Evolutionary conservation across 1,140 invertebrate species (phyloP), one percentile per base, ranked within the genome.

Genomic region (Aphidius gifuensis): DNA sequence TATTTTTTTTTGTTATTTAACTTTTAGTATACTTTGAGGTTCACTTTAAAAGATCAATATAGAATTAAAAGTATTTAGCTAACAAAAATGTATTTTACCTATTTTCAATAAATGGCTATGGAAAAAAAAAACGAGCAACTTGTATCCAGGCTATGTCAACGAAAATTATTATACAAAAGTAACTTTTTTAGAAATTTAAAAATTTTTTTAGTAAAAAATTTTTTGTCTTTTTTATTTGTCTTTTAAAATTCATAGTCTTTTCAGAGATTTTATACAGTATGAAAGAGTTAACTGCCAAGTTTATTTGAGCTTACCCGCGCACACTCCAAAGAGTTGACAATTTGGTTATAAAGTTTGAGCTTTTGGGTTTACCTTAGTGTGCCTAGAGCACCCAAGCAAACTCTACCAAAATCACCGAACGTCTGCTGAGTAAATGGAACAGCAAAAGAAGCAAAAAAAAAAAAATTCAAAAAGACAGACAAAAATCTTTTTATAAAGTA

Each of bases 281-380:
- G 51, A 54, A 39, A 43, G 57, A 68, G 64, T 63, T 62, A 62
- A 68, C 64, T 55, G 47, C 53, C 58, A 61, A 65, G 49, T 65
- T 65, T 65, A 53, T 9, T 23, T 9, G 45, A n/a, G n/a, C 39
- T 64, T 61, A 53, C 8, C 32, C 50, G 38, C 38, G 3, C 38
- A 50, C 43, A 53, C 62, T 50, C 47, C 48, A 43, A 51, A 23
- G 47, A 68, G 60, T 68, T 63, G 61, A 65, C 66, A 68, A 68
- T 68, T 68, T 64, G 66, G 64, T 68, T 68, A 68, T 32, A 58
- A 68, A 68, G 58, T 68, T 68, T 58, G 40, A 43, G 32, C 44
- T 21, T 68, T 68, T 58, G 40, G 40, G 32, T 44, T 47, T 58
- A 49, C 44, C 49, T 23, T 44, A 48, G 42, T 63, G 43, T 58